Evolutionary conservation across 2,888 invertebrate genomes (phyloP), one percentile per base, ranked within the genome.

Genomic region (Clepsis dumicolana): DNA sequence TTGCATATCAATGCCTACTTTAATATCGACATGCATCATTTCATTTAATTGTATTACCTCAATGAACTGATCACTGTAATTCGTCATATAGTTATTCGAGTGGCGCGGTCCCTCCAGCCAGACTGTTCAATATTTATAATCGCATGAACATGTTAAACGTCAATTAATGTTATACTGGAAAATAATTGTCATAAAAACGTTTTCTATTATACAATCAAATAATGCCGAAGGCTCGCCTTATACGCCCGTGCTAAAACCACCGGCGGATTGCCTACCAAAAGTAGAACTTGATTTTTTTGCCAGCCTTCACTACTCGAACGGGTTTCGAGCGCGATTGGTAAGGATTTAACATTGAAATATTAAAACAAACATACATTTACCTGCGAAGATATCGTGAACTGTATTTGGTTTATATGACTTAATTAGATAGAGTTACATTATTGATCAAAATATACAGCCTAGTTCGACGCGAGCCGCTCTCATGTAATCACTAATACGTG

Each of bases 11-110:
- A 92, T 93, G 85, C 85, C 82, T 87, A 85, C 89, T 91, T 90
- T 90, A 89, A 89, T 90, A 90, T 89, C 86, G 91, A 88, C 91
- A 93, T 85, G 93, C 90, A 89, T 90, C 92, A 91, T 91, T 93
- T 86, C 83, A 86, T 91, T 88, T 92, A 89, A 91, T 90, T 90
- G 86, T 88, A 88, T 89, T 91, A 90, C 90, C 91, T 88, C 83
- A 85, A 86, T 84, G 80, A 75, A 68, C 73, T 74, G 77, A 75
- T 77, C 79, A 74, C 74, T 74, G 81, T 86, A 84, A 78, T 77
- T 74, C 77, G 71, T 76, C 78, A 77, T 80, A 67, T 56, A n/a
- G n/a, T n/a, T n/a, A 56, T 62, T 56, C 50, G 21, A 57, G 61
- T 50, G 53, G 62, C 50, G 35, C 24, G 25, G 56, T 29, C 14